Conservation (phyloP, 2,888 invertebrate species). For the Biston betularia region DNA sequence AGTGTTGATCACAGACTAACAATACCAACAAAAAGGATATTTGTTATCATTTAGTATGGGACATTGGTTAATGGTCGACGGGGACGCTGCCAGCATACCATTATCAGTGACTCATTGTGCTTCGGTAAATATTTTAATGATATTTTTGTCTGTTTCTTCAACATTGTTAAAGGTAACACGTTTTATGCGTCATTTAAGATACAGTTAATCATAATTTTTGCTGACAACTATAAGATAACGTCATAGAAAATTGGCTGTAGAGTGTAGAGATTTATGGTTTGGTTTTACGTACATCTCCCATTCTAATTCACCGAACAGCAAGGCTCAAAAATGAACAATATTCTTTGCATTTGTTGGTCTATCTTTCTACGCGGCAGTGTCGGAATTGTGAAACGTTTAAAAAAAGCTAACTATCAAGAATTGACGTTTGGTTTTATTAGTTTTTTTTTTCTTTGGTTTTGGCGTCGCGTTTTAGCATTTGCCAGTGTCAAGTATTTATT, state of each 20-base stretch:
- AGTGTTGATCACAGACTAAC: slow-evolving; percentile 72
- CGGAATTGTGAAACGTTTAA: too few relatives aligned
- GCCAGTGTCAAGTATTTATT: too few relatives aligned
- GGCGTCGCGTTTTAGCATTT: too few relatives aligned
- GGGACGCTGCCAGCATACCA: slow-evolving; percentile 76
- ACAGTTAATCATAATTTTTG: background rate
- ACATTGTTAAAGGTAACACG: slow-evolving; percentile 1
- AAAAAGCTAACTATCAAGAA: too few relatives aligned
- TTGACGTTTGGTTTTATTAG: too few relatives aligned
- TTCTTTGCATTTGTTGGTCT: background rate
- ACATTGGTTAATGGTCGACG: slow-evolving; percentile 70
- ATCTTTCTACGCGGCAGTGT: too few relatives aligned
- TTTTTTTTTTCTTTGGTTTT: too few relatives aligned
- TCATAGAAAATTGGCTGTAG: background rate
- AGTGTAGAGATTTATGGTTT: too few relatives aligned
- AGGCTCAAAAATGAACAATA: too few relatives aligned
- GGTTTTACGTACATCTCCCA: too few relatives aligned
- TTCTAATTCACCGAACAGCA: too few relatives aligned
- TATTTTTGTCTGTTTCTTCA: slow-evolving; percentile 42
- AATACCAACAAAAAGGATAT: slow-evolving; percentile 77
- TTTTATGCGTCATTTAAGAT: slow-evolving; percentile 7
- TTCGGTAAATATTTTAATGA: slow-evolving; percentile 52
- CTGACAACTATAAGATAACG: background rate
- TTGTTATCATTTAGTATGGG: slow-evolving; percentile 83
- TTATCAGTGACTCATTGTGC: slow-evolving; percentile 73